Evolutionary conservation across 2,113 vertebrate genomes (phyloP), one percentile per base, ranked within the genome.

Genomic region (Picathartes gymnocephalus): DNA sequence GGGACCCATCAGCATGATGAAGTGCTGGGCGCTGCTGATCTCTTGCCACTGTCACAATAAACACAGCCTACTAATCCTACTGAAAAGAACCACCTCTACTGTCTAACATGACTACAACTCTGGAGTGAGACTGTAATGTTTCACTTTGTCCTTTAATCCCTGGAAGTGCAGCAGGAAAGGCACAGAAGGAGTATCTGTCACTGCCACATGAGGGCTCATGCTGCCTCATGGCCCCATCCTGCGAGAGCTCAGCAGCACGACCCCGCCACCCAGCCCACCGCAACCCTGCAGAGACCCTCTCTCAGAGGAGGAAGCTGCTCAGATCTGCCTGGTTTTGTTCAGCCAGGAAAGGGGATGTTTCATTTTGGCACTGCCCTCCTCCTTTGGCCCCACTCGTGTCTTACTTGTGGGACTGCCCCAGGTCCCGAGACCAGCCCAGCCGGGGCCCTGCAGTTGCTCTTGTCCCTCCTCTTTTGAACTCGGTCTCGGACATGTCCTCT

Each of bases 361-460:
- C 28, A 5, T 17, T 71, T 64, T 17, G 64, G 57, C 56, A 24
- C 51, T 20, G 30, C 1, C 2, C 68, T 81, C 18, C 56, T 76
- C 37, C 44, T 61, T 42, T 17, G 13, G 57, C 25, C 15, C 9
- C 19, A 8, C 11, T 77, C 9, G 4, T 15, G 6, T 95, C 98
- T 98, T 94, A 99, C 99, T 97, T 99, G 97, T 97, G 98, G 80
- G 97, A 95, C 72, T 98, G 98, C 23, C 99, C 99, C 77, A 99
- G 97, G 93, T 99, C 99, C 93, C 99, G 98, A 72, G 99, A 99
- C 99, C 99, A 99, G 66, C 99, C 99, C 77, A 99, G 92, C 45
- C 99, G 98, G 6, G 99, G 99, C 27, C 99, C 99, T 0, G 99
- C 99, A 1, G 99, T 99, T 35, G 99, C 99, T 93, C 99, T 98